phyloP scores from a whole-genome alignment of 2,888 invertebrate genomes.

The Hyposoter didymator region DNA sequence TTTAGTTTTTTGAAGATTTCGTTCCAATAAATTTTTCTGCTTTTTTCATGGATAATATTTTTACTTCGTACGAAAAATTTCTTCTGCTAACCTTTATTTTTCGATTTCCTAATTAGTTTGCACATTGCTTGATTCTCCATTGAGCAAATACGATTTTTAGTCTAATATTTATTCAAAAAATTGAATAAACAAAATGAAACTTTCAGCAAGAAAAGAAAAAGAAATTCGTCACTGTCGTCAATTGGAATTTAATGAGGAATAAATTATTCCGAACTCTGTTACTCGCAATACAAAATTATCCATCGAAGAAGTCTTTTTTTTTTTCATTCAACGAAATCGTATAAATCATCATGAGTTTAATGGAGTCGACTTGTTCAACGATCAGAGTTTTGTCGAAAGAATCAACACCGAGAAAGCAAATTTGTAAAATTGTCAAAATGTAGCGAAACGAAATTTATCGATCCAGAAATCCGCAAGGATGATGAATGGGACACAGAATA shows the following conservation, averaged over 20 bases:
- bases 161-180: not conserved
- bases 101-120: not conserved
- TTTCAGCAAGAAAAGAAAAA: not conserved
- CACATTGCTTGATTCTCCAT: not conserved
- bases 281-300: not conserved
- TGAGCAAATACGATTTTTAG: not conserved
- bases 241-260: not conserved
- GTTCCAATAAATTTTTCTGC: not conserved
- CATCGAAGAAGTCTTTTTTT: not conserved
- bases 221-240: not conserved
- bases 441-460: too few species aligned
- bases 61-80: not conserved
- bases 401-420: not conserved
- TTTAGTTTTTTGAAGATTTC: not conserved
- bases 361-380: not conserved
- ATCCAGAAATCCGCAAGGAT: too few species aligned
- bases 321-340: not conserved
- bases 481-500: too few species aligned
- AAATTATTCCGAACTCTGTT: not conserved
- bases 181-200: not conserved
- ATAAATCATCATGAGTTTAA: not conserved
- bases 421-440: too few species aligned
- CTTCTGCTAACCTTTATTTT: not conserved
- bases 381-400: not conserved
- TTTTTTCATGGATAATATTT: not conserved